These are phyloP conservation scores for Hystrix cristata DNA, from an alignment of 2,113 vertebrate species.

Conservation along the genomic window DNA sequence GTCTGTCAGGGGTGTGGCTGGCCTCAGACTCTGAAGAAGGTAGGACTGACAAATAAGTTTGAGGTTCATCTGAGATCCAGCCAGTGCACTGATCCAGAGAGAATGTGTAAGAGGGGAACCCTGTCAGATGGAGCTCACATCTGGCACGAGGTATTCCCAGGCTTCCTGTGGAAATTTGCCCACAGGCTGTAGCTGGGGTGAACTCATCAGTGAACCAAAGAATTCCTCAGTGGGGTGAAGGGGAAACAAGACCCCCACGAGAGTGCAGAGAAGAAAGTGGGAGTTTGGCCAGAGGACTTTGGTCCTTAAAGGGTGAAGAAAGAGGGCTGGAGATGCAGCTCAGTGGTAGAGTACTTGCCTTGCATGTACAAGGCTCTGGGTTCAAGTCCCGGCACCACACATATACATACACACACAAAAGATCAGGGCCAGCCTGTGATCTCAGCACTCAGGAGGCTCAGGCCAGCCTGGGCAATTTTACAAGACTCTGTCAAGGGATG, in stretches of 20 bases:
- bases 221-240: background rate
- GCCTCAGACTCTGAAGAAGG: background rate
- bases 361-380: background rate
- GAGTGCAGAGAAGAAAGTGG: background rate
- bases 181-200: background rate
- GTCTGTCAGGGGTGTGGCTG: background rate
- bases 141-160: background rate
- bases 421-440: background rate
- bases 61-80: background rate
- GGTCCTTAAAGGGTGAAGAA: background rate
- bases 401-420: background rate
- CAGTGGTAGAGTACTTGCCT: background rate
- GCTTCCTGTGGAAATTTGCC: background rate
- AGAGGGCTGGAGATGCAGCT: background rate
- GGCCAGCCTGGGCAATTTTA: background rate
- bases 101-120: background rate
- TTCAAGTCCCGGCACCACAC: background rate
- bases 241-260: background rate
- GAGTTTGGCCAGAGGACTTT: background rate
- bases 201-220: rapidly evolving
- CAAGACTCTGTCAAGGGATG: background rate
- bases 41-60: background rate
- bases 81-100: background rate
- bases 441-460: background rate
- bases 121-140: background rate